A percentile compares a stretch with the other conserved stretches of the same genome.
Conservation (phyloP, 2,797 vertebrate genomes). For the Myotis planiceps region DNA sequence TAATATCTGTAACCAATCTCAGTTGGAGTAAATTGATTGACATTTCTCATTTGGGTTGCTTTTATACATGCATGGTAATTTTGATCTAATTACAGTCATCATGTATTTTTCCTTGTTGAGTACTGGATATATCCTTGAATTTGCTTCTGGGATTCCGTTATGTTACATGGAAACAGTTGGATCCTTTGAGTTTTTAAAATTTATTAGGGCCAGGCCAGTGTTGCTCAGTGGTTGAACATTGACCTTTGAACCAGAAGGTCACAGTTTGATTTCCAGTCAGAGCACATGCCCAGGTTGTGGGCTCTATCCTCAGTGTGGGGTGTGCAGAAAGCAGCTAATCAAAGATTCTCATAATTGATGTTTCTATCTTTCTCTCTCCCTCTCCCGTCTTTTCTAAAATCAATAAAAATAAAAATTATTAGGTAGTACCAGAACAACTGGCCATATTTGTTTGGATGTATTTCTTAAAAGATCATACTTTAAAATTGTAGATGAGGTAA, state of each 20-base stretch:
- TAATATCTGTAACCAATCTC: not conserved
- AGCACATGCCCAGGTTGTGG: too few species aligned
- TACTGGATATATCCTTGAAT: not conserved
- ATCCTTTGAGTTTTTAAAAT: not conserved
- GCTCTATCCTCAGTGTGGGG: too few species aligned
- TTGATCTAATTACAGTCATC: slow-evolving; percentile 17
- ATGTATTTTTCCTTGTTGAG: not conserved
- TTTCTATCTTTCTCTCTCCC: too few species aligned
- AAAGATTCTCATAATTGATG: too few species aligned
- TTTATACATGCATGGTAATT: not conserved
- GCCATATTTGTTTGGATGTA: not conserved
- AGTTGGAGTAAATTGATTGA: not conserved
- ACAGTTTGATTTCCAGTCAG: too few species aligned
- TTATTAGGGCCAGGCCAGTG: not conserved
- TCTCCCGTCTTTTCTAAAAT: too few species aligned
- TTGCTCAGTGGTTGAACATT: too few species aligned
- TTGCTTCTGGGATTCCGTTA: not conserved
- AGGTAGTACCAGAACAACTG: not conserved
- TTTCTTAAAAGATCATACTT: not conserved
- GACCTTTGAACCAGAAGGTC: too few species aligned
- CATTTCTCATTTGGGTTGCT: not conserved
- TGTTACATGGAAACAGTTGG: not conserved
- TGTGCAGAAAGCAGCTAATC: too few species aligned
- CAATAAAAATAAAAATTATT: not conserved
- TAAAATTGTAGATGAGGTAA: not conserved